These are phyloP conservation scores for Chrosomus eos DNA, from an alignment of 2,797 vertebrate species.

Conservation along the genomic window DNA sequence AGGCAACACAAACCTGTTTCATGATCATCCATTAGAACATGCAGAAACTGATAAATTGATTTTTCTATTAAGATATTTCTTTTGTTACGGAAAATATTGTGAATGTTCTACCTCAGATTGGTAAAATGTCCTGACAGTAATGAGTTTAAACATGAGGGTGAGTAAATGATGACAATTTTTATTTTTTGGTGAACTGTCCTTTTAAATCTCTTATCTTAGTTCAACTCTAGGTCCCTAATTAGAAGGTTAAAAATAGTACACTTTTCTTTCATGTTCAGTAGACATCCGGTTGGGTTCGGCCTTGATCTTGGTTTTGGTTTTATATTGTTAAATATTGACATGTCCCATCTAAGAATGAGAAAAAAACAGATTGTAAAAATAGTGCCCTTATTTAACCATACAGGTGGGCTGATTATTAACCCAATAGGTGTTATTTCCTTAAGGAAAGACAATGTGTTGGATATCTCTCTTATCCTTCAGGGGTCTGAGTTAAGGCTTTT, in stretches of 20 bases:
- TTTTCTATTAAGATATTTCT: too few species aligned
- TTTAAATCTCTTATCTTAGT: background rate
- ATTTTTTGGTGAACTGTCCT: background rate
- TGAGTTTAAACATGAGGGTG: too few species aligned
- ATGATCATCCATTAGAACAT: too few species aligned
- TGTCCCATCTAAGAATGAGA: background rate
- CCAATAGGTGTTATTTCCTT: conserved; percentile 47
- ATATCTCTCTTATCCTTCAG: conserved; percentile 42
- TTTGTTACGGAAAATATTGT: too few species aligned
- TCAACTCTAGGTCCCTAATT: background rate
- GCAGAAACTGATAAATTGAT: too few species aligned
- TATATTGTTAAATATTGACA: background rate
- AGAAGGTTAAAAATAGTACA: background rate
- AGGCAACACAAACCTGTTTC: too few species aligned
- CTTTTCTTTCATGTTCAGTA: background rate
- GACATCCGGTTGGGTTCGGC: background rate
- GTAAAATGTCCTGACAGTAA: too few species aligned
- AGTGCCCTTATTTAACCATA: background rate
- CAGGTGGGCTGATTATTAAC: conserved; percentile 14
- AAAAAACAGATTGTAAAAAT: background rate
- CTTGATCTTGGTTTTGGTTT: background rate
- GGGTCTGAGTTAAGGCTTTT: conserved; percentile 26
- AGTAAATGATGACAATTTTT: too few species aligned
- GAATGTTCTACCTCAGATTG: too few species aligned
- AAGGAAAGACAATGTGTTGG: conserved; percentile 30